phyloP scores from a whole-genome alignment of 2,797 vertebrate species.

The Lagorchestes hirsutus region DNA sequence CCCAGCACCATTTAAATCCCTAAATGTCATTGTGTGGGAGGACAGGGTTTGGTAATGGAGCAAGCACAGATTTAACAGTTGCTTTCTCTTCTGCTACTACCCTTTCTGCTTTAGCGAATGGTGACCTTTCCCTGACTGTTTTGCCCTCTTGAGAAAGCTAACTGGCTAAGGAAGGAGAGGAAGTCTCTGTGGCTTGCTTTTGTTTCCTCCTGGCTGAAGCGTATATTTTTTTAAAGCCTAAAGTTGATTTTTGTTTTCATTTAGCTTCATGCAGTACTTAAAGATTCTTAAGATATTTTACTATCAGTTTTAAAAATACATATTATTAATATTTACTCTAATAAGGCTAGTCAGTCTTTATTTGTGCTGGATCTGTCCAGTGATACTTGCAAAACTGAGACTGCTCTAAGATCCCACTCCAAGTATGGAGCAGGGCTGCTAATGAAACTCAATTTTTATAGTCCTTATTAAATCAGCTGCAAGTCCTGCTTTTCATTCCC shows the following conservation, averaged over 20 bases:
- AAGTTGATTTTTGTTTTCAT: neutral
- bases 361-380: neutral
- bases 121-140: slow-evolving; percentile 47
- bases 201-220: slow-evolving; percentile 11
- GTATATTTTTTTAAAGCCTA: neutral
- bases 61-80: slow-evolving; percentile 45
- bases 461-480: neutral
- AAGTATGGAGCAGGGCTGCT: neutral
- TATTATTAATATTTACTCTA: slow-evolving; percentile 14
- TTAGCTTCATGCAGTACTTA: neutral
- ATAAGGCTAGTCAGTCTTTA: neutral
- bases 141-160: slow-evolving; percentile 66
- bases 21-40: slow-evolving; percentile 75
- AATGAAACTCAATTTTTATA: neutral
- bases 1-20: slow-evolving; percentile 71
- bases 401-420: neutral
- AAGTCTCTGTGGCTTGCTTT: slow-evolving; percentile 31
- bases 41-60: slow-evolving; percentile 55
- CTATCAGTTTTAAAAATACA: neutral
- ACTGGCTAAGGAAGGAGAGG: neutral
- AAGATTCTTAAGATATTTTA: neutral
- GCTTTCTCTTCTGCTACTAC: slow-evolving; percentile 66
- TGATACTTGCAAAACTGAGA: neutral
- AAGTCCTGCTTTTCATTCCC: neutral
- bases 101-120: slow-evolving; percentile 65